These are phyloP conservation scores for Dasypogon diadema DNA, from an alignment of 2,888 invertebrate genomes.

Conservation along the genomic window DNA sequence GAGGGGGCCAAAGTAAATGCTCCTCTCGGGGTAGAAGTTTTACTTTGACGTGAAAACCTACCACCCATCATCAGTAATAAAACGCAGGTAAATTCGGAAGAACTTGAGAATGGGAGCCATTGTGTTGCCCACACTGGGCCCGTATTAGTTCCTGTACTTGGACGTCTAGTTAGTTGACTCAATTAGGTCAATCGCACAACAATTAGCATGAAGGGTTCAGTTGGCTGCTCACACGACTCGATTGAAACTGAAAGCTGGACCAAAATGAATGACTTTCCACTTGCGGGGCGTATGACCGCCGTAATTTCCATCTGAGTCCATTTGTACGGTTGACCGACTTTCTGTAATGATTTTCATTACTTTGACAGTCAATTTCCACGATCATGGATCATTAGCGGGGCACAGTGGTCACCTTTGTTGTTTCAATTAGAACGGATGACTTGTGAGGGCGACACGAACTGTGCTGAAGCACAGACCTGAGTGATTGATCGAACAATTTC, in stretches of 20 bases:
- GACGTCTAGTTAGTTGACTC: slow-evolving; percentile 26
- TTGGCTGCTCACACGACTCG: not conserved
- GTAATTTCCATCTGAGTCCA: slow-evolving; percentile 29
- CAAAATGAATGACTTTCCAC: slow-evolving; percentile 43
- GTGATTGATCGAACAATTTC: slow-evolving; percentile 21
- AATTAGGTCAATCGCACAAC: slow-evolving; percentile 39
- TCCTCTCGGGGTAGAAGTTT: not conserved
- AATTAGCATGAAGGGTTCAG: slow-evolving; percentile 42
- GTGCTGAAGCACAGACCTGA: not conserved
- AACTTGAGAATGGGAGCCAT: not conserved
- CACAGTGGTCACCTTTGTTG: slow-evolving; percentile 44
- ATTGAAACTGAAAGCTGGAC: slow-evolving; percentile 20
- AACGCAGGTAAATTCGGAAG: slow-evolving; percentile 26
- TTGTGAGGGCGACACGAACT: slow-evolving; percentile 34
- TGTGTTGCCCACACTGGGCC: not conserved
- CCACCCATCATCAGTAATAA: slow-evolving; percentile 8
- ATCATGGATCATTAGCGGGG: slow-evolving; percentile 52
- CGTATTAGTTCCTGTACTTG: not conserved
- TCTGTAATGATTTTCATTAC: slow-evolving; percentile 38
- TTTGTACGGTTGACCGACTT: slow-evolving; percentile 42
- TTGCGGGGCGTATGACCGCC: not conserved
- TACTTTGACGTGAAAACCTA: not conserved
- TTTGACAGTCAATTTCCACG: slow-evolving; percentile 53
- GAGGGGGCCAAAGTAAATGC: not conserved
- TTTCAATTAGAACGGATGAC: slow-evolving; percentile 49